A percentile compares a stretch with the other conserved stretches of the same genome.
Evolutionary conservation across 1,140 invertebrate genomes (phyloP).

Genomic region (Babylonia areolata): DNA sequence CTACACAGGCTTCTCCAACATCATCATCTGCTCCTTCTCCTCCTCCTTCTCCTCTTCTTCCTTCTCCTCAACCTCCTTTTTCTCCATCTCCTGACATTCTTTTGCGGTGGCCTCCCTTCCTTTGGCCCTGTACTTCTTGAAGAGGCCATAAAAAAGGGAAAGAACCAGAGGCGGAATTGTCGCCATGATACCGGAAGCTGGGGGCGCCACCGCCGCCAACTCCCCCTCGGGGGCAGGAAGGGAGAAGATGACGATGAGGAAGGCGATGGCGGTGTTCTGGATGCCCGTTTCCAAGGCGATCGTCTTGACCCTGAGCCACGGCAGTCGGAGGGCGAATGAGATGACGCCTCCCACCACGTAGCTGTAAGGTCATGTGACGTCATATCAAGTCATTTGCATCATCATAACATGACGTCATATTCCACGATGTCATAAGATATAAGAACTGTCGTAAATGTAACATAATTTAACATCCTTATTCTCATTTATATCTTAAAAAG

Average conservation of each 20-base stretch:
- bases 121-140: no score
- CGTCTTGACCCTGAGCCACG: constrained; percentile 73
- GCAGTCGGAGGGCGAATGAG: constrained; percentile 61
- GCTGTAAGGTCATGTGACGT: no score
- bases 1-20: no score
- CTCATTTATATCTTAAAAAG: no score
- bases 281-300: constrained; percentile 78
- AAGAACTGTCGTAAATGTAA: background rate
- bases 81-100: no score
- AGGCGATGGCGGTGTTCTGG: constrained; percentile 77
- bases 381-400: background rate
- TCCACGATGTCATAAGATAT: background rate
- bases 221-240: constrained; percentile 77
- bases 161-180: constrained; percentile 85
- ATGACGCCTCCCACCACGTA: constrained; percentile 79
- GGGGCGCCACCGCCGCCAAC: constrained; percentile 73
- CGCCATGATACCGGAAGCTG: constrained; percentile 91
- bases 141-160: constrained; percentile 54
- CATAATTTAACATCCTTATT: no score
- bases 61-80: no score
- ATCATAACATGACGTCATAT: background rate
- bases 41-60: no score
- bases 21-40: no score
- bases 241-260: constrained; percentile 76
- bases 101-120: no score